A percentile compares a stretch with the other conserved stretches of the same genome.
phyloP scores from a whole-genome alignment of 1,140 invertebrate species.

The Camponotus pennsylvanicus region DNA sequence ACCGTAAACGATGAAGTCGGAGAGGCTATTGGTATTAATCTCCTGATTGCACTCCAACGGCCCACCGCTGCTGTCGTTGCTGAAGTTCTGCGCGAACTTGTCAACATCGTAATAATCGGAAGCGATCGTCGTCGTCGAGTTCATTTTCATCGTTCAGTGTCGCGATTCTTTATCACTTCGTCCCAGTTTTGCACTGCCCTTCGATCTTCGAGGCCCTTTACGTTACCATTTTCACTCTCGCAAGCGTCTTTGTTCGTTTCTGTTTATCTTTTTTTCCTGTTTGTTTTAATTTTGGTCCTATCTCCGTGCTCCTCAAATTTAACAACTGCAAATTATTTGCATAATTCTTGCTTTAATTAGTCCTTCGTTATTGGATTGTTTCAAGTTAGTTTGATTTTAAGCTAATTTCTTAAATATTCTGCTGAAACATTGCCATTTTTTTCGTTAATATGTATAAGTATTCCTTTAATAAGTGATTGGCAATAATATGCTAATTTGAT shows the following conservation, averaged over 20 bases:
- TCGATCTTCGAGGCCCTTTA: neutral
- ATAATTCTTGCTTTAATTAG: neutral
- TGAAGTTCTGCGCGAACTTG: conserved; percentile 64
- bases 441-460: neutral
- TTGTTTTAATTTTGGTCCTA: neutral
- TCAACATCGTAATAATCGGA: conserved; percentile 49
- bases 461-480: neutral
- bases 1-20: conserved; percentile 94
- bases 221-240: conserved; percentile 59
- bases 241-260: neutral
- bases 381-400: neutral
- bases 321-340: neutral
- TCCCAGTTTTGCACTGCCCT: conserved; percentile 12
- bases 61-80: conserved; percentile 19
- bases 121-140: conserved; percentile 14
- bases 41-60: conserved; percentile 82
- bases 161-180: conserved; percentile 11
- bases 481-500: neutral
- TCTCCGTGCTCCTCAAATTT: neutral
- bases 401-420: neutral
- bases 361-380: neutral
- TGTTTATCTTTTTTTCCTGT: neutral
- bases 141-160: conserved; percentile 68
- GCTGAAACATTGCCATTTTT: neutral
- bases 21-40: conserved; percentile 86